phyloP scores from a whole-genome alignment of 2,888 invertebrate species.

The Scelioninae gen. 1 region DNA sequence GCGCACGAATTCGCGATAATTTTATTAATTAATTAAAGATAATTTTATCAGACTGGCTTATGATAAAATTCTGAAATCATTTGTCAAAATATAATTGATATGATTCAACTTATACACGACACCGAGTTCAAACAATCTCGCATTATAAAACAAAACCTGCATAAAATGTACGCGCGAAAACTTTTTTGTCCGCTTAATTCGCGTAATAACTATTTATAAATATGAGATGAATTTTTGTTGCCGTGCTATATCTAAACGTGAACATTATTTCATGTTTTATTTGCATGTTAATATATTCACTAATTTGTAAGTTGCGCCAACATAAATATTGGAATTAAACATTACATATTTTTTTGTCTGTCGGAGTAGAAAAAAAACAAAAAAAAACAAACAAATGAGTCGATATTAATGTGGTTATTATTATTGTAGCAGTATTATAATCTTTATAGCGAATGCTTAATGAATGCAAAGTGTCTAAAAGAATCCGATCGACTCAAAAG shows the following conservation, averaged over 20 bases:
- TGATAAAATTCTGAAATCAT: slow-evolving; percentile 35
- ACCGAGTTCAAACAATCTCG: too few species aligned
- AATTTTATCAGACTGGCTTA: slow-evolving; percentile 27
- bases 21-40: slow-evolving; percentile 29
- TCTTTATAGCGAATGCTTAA: slow-evolving; percentile 37
- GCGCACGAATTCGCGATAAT: slow-evolving; percentile 14
- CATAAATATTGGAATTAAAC: slow-evolving; percentile 5
- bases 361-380: background rate
- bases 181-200: too few species aligned
- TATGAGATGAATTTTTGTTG: too few species aligned
- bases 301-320: slow-evolving; percentile 5
- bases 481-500: slow-evolving; percentile 45
- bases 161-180: too few species aligned
- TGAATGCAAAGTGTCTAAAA: slow-evolving; percentile 55
- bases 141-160: too few species aligned
- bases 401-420: slow-evolving; percentile 15
- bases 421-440: slow-evolving; percentile 23
- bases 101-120: slow-evolving; percentile 17
- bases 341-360: background rate
- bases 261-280: background rate
- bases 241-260: too few species aligned
- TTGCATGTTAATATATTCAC: slow-evolving; percentile 1
- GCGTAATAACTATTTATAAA: slow-evolving; percentile 4
- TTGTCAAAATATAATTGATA: slow-evolving; percentile 34
- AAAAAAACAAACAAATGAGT: background rate